phyloP scores from a whole-genome alignment of 2,797 vertebrate genomes.

The Hydrophis major region DNA sequence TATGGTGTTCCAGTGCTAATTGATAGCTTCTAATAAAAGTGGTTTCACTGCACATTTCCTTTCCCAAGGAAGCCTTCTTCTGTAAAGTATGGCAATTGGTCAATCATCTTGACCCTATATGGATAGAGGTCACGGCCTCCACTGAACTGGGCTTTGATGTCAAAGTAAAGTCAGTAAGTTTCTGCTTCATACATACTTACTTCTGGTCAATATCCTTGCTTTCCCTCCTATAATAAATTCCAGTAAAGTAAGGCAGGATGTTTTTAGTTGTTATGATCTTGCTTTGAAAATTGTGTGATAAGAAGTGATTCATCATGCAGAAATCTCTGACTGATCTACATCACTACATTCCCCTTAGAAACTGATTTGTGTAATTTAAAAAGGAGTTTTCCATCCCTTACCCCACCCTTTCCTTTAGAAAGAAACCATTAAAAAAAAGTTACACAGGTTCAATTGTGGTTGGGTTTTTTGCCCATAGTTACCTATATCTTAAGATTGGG shows the following conservation, averaged over 20 bases:
- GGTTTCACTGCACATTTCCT: background rate
- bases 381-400: background rate
- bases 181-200: background rate
- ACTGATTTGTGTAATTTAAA: background rate
- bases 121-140: background rate
- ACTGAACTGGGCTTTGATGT: background rate
- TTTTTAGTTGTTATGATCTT: background rate
- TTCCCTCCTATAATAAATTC: background rate
- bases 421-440: background rate
- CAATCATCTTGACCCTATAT: background rate
- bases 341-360: background rate
- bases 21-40: background rate
- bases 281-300: background rate
- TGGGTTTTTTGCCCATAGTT: background rate
- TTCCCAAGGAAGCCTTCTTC: background rate
- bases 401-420: background rate
- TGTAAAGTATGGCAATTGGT: background rate
- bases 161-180: background rate
- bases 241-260: background rate
- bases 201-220: background rate
- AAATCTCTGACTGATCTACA: background rate
- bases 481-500: background rate
- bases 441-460: background rate
- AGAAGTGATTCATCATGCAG: background rate
- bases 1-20: background rate